Base-by-base conservation (phyloP, 2,113 vertebrate genomes). In the Puma concolor region DNA sequence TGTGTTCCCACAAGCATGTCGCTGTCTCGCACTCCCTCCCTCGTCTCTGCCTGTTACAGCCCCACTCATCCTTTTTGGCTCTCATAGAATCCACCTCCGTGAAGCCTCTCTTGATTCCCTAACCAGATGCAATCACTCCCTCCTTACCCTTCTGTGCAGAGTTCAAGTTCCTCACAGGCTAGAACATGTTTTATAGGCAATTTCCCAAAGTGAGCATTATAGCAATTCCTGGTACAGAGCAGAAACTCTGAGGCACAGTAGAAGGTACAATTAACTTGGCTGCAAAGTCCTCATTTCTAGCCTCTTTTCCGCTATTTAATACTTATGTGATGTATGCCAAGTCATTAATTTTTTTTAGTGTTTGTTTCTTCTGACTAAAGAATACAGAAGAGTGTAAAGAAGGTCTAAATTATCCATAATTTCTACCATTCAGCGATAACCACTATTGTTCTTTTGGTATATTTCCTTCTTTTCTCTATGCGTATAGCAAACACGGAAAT, bases 151-250 rank as follows among this genome's bases (percentile, higher is more conserved):
- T 87, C 86, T 4, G 1, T 38, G 82, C 57, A 57, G 85, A 88
- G 85, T 94, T 91, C 95, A 94, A 87, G 57, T 93, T 88, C 89
- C 71, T 76, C 41, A 80, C 92, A 79, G 82, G 97, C 71, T 54
- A 86, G 66, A 64, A 84, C 96, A 85, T 2, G 85, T 97, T 71
- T 95, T 91, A 85, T 2, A 91, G 81, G 76, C 72, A 88, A 29
- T 54, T 91, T 85, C 71, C 77, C 88, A 79, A 67, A 69, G 67
- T 7, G 2, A 33, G 33, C 63, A 94, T 50, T 7, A 36, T 16
- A 91, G 80, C 50, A 93, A 33, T 93, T 96, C 48, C 84, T 82
- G 66, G 50, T 25, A 19, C 60, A 91, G 76, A 31, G 88, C 16
- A 85, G 81, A 96, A 88, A 91, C 74, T 90, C 81, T 11, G 48